These are phyloP conservation scores for Nemotelus pantherinus DNA, from an alignment of 2,888 invertebrate species.

Conservation along the genomic window DNA sequence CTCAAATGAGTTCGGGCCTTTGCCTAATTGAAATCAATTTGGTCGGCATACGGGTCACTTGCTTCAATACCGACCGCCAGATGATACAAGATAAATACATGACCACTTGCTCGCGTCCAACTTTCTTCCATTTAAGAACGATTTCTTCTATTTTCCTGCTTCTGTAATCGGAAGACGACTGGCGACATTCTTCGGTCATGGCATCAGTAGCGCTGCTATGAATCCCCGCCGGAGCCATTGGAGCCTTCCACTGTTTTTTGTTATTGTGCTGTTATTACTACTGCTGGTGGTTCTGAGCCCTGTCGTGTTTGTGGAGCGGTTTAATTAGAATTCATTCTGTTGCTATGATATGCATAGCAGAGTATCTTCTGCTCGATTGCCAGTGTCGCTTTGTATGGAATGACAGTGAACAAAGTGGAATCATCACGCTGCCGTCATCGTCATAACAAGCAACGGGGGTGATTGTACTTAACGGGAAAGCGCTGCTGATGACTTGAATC, in stretches of 20 bases:
- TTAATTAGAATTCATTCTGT: conserved; percentile 40
- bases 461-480: conserved; percentile 16
- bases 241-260: neutral
- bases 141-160: conserved; percentile 6
- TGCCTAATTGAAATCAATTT: conserved; percentile 42
- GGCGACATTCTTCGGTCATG: conserved; percentile 34
- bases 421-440: conserved; percentile 2
- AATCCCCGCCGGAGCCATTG: no score
- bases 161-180: neutral
- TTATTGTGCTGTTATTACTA: neutral
- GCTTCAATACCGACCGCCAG: conserved; percentile 24
- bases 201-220: conserved; percentile 4
- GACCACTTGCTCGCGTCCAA: neutral
- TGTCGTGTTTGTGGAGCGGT: conserved; percentile 30
- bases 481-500: neutral
- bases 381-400: conserved; percentile 12
- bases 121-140: conserved; percentile 10
- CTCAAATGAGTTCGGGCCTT: neutral
- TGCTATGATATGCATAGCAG: conserved; percentile 30
- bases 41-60: conserved; percentile 41
- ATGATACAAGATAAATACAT: neutral
- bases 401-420: conserved; percentile 27
- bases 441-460: conserved; percentile 13
- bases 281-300: conserved; percentile 10
- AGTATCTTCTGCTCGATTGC: conserved; percentile 34